Evolutionary conservation across 2,113 vertebrate species (phyloP).

Genomic region (Hylia prasina): DNA sequence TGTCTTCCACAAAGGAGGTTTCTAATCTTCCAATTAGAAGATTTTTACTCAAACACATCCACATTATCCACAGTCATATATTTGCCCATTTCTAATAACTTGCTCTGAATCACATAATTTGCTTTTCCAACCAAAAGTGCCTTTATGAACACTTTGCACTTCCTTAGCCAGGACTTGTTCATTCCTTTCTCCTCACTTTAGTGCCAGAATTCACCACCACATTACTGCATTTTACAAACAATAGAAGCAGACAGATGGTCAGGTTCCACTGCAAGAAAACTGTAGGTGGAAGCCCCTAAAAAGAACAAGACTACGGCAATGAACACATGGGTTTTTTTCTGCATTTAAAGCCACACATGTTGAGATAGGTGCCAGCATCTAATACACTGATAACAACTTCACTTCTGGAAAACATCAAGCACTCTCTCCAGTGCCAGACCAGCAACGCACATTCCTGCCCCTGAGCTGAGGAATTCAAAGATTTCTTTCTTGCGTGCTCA

Average conservation of each 20-base stretch:
- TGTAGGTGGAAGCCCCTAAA: neutral
- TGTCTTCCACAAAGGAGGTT: neutral
- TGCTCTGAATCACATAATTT: neutral
- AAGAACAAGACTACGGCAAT: neutral
- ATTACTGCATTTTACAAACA: neutral
- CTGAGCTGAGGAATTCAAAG: rapidly evolving
- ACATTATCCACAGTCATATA: neutral
- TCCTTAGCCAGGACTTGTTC: neutral
- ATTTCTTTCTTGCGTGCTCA: neutral
- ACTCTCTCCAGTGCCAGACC: neutral
- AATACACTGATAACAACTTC: neutral
- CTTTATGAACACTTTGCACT: neutral
- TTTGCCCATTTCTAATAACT: neutral
- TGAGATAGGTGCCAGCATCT: neutral
- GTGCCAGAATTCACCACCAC: neutral
- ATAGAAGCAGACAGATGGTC: neutral
- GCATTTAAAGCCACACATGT: neutral
- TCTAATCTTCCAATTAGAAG: neutral
- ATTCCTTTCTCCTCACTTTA: neutral
- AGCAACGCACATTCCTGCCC: neutral
- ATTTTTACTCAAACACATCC: neutral
- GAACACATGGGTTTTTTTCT: neutral
- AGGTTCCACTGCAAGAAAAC: neutral
- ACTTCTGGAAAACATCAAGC: neutral
- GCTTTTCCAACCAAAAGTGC: neutral